Percentiles rank a stretch among this genome's conserved stretches.
These are phyloP conservation scores for Thera britannica DNA, from an alignment of 2,888 invertebrate genomes.

Conservation along the genomic window DNA sequence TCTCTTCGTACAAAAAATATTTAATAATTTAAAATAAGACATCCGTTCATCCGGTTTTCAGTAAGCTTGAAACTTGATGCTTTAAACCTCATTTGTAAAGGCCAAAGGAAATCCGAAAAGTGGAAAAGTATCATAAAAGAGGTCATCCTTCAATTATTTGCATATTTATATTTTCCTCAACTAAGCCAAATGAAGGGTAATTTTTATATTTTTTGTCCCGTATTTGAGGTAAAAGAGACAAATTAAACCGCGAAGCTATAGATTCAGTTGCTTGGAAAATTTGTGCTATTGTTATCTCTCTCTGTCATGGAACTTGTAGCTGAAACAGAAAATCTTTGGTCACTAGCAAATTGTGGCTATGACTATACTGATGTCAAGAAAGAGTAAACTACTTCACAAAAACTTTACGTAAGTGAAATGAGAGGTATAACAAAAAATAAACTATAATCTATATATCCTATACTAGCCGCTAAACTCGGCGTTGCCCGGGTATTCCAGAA, in stretches of 20 bases:
- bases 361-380: too few relatives aligned
- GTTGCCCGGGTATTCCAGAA: too few relatives aligned
- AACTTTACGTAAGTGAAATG: too few relatives aligned
- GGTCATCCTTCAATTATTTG: conserved; percentile 54
- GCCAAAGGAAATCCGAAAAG: conserved; percentile 47
- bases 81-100: conserved; percentile 36
- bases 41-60: conserved; percentile 4
- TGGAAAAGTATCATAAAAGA: conserved; percentile 58
- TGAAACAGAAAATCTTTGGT: neutral
- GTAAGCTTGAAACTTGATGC: conserved; percentile 14
- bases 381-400: too few relatives aligned
- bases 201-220: conserved; percentile 4
- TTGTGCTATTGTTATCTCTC: conserved; percentile 6
- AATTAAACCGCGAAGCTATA: conserved; percentile 19
- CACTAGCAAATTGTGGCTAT: too few relatives aligned
- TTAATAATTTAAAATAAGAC: conserved; percentile 1
- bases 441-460: too few relatives aligned
- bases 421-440: too few relatives aligned
- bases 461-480: too few relatives aligned
- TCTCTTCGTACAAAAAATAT: neutral
- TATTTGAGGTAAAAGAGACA: conserved; percentile 20
- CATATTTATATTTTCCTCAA: conserved; percentile 50
- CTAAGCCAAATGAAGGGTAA: conserved; percentile 13
- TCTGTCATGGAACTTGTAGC: neutral
- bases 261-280: conserved; percentile 15